Percentiles rank a stretch among this genome's conserved stretches.
Conservation (phyloP, 35 echinoderm and acorn worm species). For the Apostichopus japonicus region DNA sequence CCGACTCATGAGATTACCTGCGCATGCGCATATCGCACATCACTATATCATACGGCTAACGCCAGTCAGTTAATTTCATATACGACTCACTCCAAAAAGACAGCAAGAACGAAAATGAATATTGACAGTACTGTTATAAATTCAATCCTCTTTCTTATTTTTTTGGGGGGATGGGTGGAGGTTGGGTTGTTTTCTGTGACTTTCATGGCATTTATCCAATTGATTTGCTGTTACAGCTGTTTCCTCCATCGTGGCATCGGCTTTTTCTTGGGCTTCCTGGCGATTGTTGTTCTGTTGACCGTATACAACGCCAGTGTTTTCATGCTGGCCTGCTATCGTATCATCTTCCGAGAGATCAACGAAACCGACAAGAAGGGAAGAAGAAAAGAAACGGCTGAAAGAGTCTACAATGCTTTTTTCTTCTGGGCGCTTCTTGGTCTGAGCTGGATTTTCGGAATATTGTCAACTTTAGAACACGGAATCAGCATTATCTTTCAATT, state of each 20-base stretch:
- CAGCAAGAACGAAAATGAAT: no score
- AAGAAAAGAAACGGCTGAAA: background rate
- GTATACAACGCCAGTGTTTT: conserved; percentile 9
- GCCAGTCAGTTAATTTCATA: no score
- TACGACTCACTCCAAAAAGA: no score
- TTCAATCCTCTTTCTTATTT: no score
- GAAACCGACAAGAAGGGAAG: background rate
- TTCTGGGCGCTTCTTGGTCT: conserved; percentile 44
- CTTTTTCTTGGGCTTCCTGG: conserved; percentile 4
- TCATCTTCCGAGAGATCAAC: conserved; percentile 9
- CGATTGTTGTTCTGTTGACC: background rate
- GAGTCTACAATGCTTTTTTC: conserved; percentile 9
- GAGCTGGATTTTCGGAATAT: conserved; percentile 33
- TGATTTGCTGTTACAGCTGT: background rate
- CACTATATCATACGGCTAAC: no score
- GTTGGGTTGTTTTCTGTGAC: background rate
- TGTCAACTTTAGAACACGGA: background rate
- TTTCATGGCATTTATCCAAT: background rate
- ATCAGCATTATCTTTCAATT: conserved; percentile 8
- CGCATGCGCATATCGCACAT: no score
- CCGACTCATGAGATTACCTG: no score
- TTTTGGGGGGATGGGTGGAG: no score
- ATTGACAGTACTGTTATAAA: no score
- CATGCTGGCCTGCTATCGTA: conserved; percentile 16
- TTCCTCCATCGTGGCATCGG: conserved; percentile 17